Percentiles rank a stretch among this genome's conserved stretches.
Evolutionary conservation across 2,797 vertebrate species (phyloP).

Genomic region (Acropternis orthonyx): DNA sequence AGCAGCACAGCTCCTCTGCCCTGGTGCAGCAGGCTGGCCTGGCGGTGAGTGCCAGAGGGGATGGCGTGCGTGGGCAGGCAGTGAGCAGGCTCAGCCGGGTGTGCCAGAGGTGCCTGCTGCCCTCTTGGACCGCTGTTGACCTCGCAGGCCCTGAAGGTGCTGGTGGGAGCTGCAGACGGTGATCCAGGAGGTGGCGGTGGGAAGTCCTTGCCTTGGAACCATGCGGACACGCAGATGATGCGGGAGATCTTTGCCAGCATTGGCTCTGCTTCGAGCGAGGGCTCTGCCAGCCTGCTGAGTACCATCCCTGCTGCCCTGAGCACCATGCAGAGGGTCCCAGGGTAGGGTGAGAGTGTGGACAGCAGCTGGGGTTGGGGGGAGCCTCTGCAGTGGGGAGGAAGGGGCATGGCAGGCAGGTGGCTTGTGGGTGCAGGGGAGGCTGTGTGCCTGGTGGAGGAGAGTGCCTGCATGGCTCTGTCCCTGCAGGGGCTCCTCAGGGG

Average conservation of each 20-base stretch:
- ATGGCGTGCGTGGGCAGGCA: accelerated
- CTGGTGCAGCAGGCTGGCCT: conserved; percentile 88
- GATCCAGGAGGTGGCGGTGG: conserved; percentile 74
- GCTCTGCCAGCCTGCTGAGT: conserved; percentile 64
- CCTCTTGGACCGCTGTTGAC: neutral
- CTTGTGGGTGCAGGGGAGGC: neutral
- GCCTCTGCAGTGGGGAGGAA: accelerated
- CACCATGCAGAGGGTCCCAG: conserved; percentile 83
- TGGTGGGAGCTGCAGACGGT: conserved; percentile 84
- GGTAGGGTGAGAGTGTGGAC: conserved; percentile 71
- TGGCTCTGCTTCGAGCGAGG: neutral
- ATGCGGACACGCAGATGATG: conserved; percentile 85
- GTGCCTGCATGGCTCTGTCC: neutral
- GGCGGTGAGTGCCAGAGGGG: conserved; percentile 77
- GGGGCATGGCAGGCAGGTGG: accelerated
- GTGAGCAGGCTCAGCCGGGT: neutral
- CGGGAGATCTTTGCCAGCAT: conserved; percentile 28
- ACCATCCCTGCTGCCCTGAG: conserved; percentile 83
- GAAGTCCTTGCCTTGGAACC: conserved; percentile 72
- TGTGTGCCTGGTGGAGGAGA: accelerated
- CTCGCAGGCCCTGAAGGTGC: conserved; percentile 86
- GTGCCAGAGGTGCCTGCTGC: accelerated
- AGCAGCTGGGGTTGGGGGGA: accelerated
- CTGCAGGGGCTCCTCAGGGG: conserved; percentile 81
- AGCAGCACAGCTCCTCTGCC: conserved; percentile 76